Percentiles rank a stretch among this genome's conserved stretches.
phyloP scores from a whole-genome alignment of 2,888 invertebrate genomes.

The Pammene fasciana region DNA sequence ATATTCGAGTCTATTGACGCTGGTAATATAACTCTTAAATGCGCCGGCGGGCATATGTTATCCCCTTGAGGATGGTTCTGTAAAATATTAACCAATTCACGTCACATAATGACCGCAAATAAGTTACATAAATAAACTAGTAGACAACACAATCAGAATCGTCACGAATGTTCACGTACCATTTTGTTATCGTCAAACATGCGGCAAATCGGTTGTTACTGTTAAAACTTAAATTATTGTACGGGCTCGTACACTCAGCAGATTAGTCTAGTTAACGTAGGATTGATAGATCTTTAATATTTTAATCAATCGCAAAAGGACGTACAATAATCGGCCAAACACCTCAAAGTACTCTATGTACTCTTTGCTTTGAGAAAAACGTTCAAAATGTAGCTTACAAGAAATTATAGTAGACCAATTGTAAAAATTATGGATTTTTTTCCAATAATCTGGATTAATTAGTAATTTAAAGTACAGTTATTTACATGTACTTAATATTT shows the following conservation, averaged over 20 bases:
- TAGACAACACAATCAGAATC: slow-evolving; percentile 49
- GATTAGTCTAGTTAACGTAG: neutral
- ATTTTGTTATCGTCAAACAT: slow-evolving; percentile 47
- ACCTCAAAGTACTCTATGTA: slow-evolving; percentile 24
- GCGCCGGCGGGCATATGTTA: slow-evolving; percentile 64
- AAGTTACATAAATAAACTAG: slow-evolving; percentile 75
- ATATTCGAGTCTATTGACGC: slow-evolving; percentile 61
- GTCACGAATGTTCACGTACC: slow-evolving; percentile 51
- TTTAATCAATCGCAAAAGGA: slow-evolving; percentile 29
- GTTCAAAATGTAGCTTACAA: slow-evolving; percentile 8
- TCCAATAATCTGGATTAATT: neutral
- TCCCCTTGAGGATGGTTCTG: slow-evolving; percentile 70
- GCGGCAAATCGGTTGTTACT: slow-evolving; percentile 22
- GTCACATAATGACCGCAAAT: slow-evolving; percentile 57
- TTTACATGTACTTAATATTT: no score
- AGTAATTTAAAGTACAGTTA: neutral
- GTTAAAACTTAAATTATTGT: slow-evolving; percentile 9
- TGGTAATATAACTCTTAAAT: slow-evolving; percentile 73
- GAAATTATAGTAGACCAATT: neutral
- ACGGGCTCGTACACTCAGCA: neutral
- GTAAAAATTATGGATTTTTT: neutral
- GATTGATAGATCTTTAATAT: slow-evolving; percentile 1
- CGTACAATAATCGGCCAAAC: slow-evolving; percentile 31
- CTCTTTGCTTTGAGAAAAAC: slow-evolving; percentile 9
- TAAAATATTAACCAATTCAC: slow-evolving; percentile 63